Conservation (phyloP, 2,888 invertebrate species). For the Apotomis capreana region DNA sequence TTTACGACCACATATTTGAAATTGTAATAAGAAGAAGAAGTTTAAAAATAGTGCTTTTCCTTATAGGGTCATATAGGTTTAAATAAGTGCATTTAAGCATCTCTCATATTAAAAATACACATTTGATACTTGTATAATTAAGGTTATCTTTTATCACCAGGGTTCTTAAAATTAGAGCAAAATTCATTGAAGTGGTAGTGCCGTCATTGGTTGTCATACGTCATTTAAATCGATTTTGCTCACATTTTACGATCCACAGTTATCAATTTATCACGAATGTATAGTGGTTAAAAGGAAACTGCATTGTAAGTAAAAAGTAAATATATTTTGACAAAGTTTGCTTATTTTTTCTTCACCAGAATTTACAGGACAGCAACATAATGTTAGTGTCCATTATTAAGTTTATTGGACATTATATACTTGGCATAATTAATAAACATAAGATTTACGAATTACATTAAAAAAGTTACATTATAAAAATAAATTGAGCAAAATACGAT, state of each 20-base stretch:
- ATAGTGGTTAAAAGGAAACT: conserved; percentile 42
- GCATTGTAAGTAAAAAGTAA: conserved; percentile 50
- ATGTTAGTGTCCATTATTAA: conserved; percentile 40
- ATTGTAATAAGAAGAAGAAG: too few species aligned
- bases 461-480: conserved; percentile 43
- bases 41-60: too few species aligned
- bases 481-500: conserved; percentile 42
- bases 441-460: conserved; percentile 32
- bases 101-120: conserved; percentile 54
- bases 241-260: too few species aligned
- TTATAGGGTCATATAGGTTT: conserved; percentile 6
- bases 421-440: conserved; percentile 20
- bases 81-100: conserved; percentile 45
- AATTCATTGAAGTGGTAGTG: too few species aligned
- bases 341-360: conserved; percentile 62
- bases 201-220: too few species aligned
- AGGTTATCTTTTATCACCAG: too few species aligned
- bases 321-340: conserved; percentile 56
- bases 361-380: conserved; percentile 55
- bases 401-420: conserved; percentile 24
- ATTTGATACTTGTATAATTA: conserved; percentile 50
- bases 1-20: too few species aligned
- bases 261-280: conserved; percentile 5
- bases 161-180: too few species aligned
- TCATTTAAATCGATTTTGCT: too few species aligned